Percentiles rank a stretch among this genome's conserved stretches.
Evolutionary conservation across 2,113 vertebrate genomes (phyloP).

Genomic region (Apodemus sylvaticus): DNA sequence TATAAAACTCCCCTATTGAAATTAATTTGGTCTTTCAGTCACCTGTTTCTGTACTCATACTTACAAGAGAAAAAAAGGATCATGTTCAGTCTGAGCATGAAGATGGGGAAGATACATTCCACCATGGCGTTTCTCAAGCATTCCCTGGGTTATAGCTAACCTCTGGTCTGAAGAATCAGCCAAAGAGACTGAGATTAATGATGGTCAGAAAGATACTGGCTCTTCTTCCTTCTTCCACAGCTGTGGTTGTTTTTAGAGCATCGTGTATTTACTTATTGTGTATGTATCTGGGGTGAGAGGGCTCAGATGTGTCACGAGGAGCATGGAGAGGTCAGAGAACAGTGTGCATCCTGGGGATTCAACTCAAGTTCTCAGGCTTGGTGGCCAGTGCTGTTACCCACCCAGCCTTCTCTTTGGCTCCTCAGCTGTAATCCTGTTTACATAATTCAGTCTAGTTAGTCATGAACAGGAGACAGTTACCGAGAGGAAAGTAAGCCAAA

Average conservation of each 20-base stretch:
- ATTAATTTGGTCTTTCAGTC: neutral
- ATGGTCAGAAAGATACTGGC: neutral
- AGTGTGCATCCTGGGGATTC: neutral
- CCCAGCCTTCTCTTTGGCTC: neutral
- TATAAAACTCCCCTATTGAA: neutral
- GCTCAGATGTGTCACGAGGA: fast-evolving
- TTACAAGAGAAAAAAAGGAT: neutral
- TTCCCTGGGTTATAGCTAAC: neutral
- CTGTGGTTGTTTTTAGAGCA: too few species aligned
- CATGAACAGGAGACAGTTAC: neutral
- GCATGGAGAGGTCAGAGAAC: neutral
- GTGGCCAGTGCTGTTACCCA: neutral
- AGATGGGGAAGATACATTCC: neutral
- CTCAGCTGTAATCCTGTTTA: neutral
- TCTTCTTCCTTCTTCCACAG: neutral
- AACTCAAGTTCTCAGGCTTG: neutral
- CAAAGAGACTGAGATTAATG: neutral
- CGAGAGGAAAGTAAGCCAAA: neutral
- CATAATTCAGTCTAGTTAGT: neutral
- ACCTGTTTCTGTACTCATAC: neutral
- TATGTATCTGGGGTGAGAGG: too few species aligned
- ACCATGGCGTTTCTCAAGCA: neutral
- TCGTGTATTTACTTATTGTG: neutral
- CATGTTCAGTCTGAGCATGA: neutral
- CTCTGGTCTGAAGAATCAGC: neutral